A percentile compares a stretch with the other conserved stretches of the same genome.
phyloP scores from a whole-genome alignment of 1,140 invertebrate genomes.

The Venturia canescens region DNA sequence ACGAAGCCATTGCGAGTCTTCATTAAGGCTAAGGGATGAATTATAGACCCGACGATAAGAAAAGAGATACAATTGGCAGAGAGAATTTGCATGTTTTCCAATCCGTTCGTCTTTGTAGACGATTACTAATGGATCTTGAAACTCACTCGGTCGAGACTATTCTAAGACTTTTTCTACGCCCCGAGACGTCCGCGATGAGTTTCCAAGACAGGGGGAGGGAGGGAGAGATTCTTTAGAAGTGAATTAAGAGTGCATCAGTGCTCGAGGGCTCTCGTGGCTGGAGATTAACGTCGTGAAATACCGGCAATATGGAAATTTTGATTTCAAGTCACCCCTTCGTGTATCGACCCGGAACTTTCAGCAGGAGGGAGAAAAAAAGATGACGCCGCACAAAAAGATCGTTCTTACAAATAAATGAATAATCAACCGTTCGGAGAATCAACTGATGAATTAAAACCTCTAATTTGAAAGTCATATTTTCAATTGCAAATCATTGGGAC shows the following conservation, averaged over 20 bases:
- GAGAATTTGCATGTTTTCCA: slow-evolving; percentile 1
- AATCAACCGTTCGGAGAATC: too few species aligned
- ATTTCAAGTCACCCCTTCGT: background rate
- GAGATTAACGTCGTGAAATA: slow-evolving; percentile 3
- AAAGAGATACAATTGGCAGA: slow-evolving; percentile 19
- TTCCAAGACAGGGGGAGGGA: background rate
- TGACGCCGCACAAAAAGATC: too few species aligned
- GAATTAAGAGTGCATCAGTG: slow-evolving; percentile 4
- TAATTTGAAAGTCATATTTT: too few species aligned
- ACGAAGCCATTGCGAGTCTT: background rate
- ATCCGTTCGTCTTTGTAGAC: background rate
- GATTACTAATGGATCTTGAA: slow-evolving; percentile 5
- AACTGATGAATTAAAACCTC: too few species aligned
- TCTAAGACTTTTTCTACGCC: background rate
- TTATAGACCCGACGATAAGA: background rate
- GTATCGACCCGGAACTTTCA: background rate
- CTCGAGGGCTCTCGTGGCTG: background rate
- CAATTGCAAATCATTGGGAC: too few species aligned
- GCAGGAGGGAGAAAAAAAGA: background rate
- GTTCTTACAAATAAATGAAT: too few species aligned
- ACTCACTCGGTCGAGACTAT: background rate
- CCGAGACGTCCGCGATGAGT: background rate
- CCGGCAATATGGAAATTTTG: slow-evolving; percentile 3
- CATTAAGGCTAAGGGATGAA: background rate
- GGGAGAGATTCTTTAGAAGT: background rate